Evolutionary conservation across 2,888 invertebrate species (phyloP), one percentile per base, ranked within the genome.

Genomic region (Diadromus collaris): DNA sequence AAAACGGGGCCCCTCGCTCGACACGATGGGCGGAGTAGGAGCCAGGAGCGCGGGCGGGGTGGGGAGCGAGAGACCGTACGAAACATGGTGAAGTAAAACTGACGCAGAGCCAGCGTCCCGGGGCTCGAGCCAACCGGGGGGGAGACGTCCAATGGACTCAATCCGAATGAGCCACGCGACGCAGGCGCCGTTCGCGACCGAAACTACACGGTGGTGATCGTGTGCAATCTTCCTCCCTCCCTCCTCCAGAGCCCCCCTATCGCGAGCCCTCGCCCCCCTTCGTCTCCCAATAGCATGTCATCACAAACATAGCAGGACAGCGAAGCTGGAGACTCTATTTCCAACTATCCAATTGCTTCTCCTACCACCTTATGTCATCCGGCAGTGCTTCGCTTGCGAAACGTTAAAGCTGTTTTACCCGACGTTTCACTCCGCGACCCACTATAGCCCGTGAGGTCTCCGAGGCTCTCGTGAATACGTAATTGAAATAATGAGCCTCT

Each of bases 1-100:
- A 85, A n/a, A 83, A 83, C 82, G 80, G 73, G 80, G 71, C 65
- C 56, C 46, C 51, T 61, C 41, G 73, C 51, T 9, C 27, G 67
- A 27, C 41, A 32, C 32, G 16, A 19, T 29, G 44, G 41, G 46
- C 19, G 38, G 29, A 56, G 56, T n/a, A 38, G 24, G 63, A n/a
- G 44, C n/a, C 13, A 67, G 61, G 44, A 7, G 38, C n/a, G 46
- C 29, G 34, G 5, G 38, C 60, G 51, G 71, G 34, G 64, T 21
- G 64, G 69, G 58, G 24, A 7, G 60, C 10, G 60, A 60, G 61
- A 29, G 71, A 56, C 58, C 72, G 71, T 76, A 56, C 77, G 82
- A 77, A 82, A 81, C 79, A 83, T 82, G 76, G 81, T 81, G 80
- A 86, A 88, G 87, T 85, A 84, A 86, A 88, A 88, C 86, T 87